Conservation (phyloP, 1,140 invertebrate genomes). For the Heliothis virescens region DNA sequence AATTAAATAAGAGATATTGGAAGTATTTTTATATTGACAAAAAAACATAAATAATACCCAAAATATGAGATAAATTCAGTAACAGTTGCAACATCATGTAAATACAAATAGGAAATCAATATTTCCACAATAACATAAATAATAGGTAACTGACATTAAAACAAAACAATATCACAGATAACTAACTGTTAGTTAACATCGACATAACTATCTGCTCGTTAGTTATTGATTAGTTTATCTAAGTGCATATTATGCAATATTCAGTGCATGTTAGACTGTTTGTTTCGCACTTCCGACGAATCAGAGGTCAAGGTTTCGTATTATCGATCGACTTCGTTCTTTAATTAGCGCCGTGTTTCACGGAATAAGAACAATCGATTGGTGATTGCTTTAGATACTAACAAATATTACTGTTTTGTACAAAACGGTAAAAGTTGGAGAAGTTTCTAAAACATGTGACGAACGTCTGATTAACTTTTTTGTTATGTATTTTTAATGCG, state of each 20-base stretch:
- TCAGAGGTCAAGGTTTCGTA: neutral
- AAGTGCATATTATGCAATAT: slow-evolving; percentile 16
- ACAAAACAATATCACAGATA: neutral
- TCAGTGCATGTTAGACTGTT: neutral
- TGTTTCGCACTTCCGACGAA: neutral
- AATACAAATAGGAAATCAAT: neutral
- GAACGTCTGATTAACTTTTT: too few relatives aligned
- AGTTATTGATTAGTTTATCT: slow-evolving; percentile 10
- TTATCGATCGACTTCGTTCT: neutral
- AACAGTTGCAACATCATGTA: neutral
- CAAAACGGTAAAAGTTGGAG: too few relatives aligned
- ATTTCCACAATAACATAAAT: neutral
- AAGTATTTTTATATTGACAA: too few relatives aligned
- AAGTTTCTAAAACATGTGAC: too few relatives aligned
- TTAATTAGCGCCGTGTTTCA: too few relatives aligned
- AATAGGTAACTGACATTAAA: neutral
- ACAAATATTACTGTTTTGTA: too few relatives aligned
- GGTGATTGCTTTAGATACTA: too few relatives aligned
- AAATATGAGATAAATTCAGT: too few relatives aligned
- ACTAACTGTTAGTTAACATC: neutral
- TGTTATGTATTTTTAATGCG: too few relatives aligned
- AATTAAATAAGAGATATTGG: too few relatives aligned
- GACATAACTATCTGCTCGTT: neutral
- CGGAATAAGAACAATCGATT: too few relatives aligned
- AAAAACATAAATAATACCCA: too few relatives aligned